These are phyloP conservation scores for Yponomeuta evonymella DNA, from an alignment of 2,888 invertebrate genomes.

Conservation along the genomic window DNA sequence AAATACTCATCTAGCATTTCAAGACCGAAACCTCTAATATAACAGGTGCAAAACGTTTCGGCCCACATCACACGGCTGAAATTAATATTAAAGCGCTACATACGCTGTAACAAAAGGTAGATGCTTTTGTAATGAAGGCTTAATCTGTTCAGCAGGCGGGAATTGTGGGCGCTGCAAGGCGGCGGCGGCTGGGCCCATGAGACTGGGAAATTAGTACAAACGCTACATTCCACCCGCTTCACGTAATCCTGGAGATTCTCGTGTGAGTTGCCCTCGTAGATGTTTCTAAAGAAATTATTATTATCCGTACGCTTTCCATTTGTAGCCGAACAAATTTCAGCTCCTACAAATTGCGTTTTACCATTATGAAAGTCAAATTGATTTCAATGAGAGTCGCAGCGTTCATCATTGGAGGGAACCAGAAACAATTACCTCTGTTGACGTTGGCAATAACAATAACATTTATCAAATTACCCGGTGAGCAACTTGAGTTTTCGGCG, in stretches of 20 bases:
- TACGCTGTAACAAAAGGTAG: constrained; percentile 7
- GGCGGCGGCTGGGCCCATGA: constrained; percentile 38
- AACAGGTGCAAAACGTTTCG: background rate
- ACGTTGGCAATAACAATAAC: constrained; percentile 65
- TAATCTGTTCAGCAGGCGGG: constrained; percentile 12
- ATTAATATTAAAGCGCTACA: constrained; percentile 14
- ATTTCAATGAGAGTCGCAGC: background rate
- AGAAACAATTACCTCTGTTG: constrained; percentile 59
- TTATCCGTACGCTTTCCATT: background rate
- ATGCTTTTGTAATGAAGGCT: constrained; percentile 11
- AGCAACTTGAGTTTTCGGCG: constrained; percentile 33
- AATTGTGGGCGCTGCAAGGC: constrained; percentile 7
- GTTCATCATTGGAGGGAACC: constrained; percentile 39
- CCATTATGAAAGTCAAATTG: background rate
- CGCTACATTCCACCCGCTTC: constrained; percentile 33
- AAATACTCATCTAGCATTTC: background rate
- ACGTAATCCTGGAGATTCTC: constrained; percentile 9
- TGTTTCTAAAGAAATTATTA: constrained; percentile 5
- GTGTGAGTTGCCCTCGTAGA: background rate
- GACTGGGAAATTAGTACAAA: constrained; percentile 58
- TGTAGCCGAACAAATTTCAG: background rate
- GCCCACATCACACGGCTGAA: background rate
- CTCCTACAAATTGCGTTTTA: constrained; percentile 1
- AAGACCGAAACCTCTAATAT: background rate
- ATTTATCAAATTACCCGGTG: constrained; percentile 51